Evolutionary conservation across 2,797 vertebrate genomes (phyloP).

Genomic region (Halcyon leucocephala): DNA sequence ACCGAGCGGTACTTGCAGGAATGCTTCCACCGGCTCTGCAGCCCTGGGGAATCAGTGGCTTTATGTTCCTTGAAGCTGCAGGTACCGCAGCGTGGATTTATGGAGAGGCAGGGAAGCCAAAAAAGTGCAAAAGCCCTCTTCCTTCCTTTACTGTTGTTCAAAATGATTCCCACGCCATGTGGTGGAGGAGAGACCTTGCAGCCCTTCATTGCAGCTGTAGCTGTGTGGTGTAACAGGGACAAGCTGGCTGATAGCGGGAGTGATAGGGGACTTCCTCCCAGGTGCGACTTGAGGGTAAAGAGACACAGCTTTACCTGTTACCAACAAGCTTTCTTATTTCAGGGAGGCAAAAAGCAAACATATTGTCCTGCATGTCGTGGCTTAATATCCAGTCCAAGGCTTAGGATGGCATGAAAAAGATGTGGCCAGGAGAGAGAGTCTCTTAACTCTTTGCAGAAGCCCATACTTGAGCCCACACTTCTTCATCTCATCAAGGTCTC

Average conservation of each 20-base stretch:
- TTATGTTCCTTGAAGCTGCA: neutral
- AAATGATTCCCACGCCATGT: rapidly evolving
- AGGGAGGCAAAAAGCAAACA: neutral
- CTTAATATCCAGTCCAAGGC: neutral
- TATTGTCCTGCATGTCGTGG: neutral
- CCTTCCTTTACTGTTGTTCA: neutral
- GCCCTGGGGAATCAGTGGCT: neutral
- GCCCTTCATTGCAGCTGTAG: neutral
- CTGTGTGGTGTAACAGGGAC: neutral
- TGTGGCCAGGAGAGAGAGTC: neutral
- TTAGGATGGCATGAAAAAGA: neutral
- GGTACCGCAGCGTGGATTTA: neutral
- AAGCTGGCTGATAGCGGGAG: neutral
- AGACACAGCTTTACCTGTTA: neutral
- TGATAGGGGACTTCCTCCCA: neutral
- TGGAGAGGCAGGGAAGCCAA: neutral
- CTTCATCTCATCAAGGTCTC: too few species aligned
- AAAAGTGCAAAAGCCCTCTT: neutral
- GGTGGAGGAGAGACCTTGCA: neutral
- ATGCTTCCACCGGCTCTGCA: neutral
- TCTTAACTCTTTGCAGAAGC: neutral
- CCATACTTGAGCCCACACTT: neutral
- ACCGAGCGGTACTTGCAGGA: rapidly evolving
- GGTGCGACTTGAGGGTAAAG: too few species aligned
- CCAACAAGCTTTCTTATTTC: neutral